Evolutionary conservation across 1,140 invertebrate species (phyloP).

Genomic region (Lepidurus apus): DNA sequence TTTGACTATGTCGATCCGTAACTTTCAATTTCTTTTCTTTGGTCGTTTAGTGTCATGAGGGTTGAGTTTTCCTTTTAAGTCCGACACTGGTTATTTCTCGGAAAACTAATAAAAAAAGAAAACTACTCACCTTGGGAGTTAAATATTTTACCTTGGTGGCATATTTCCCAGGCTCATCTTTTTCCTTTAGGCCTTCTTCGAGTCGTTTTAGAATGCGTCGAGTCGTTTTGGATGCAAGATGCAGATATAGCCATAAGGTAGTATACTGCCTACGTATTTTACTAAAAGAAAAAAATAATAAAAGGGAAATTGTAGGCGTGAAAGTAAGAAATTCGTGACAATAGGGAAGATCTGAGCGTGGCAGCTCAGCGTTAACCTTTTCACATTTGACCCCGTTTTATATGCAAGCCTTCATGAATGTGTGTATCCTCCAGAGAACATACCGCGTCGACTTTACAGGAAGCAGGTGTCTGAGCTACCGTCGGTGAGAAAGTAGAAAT

Average conservation of each 20-base stretch:
- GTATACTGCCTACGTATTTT: neutral
- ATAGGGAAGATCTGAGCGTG: constrained; percentile 4
- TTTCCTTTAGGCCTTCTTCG: neutral
- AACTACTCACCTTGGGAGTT: too few relatives aligned
- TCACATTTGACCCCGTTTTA: constrained; percentile 6
- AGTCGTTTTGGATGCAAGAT: neutral
- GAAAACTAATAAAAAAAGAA: too few relatives aligned
- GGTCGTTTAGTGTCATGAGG: too few relatives aligned
- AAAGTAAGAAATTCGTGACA: neutral
- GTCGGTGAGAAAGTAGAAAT: constrained; percentile 5
- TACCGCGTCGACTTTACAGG: neutral
- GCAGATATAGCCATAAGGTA: neutral
- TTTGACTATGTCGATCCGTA: too few relatives aligned
- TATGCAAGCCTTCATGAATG: neutral
- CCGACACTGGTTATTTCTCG: too few relatives aligned
- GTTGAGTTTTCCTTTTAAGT: too few relatives aligned
- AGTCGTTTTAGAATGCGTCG: neutral
- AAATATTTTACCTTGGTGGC: neutral
- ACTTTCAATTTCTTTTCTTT: too few relatives aligned
- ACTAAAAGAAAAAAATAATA: neutral
- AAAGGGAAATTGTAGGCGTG: constrained; percentile 14
- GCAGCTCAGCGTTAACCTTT: neutral
- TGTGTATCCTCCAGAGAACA: neutral
- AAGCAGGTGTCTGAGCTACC: constrained; percentile 12
- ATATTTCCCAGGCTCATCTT: constrained; percentile 6